Base-by-base conservation (phyloP, 2,888 invertebrate genomes). In the Pemphredon lugubris region DNA sequence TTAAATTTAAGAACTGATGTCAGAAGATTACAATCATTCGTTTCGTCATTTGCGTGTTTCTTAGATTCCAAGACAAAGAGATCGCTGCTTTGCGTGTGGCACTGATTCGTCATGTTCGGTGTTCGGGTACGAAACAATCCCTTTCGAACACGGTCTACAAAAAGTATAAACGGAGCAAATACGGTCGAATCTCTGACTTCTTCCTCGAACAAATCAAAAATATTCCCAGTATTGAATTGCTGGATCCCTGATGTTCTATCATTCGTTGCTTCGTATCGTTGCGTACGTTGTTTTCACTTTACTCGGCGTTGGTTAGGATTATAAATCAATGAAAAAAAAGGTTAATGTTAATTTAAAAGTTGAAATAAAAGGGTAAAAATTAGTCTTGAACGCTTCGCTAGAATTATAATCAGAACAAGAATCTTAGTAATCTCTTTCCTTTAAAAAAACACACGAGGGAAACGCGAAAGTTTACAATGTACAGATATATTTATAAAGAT, bases 131-230 rank as follows among this genome's bases (percentile, higher is more conserved):
- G 0, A 51, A 48, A 5, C 20, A 66, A 1, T 48, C 44, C 0
- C 54, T 63, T 7, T 80, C 63, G 6, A 47, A 78, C 0, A 39
- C 66, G 4, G 74, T 87, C 1, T 82, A 81, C 39, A 84, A 81
- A 20, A 87, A 87, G 42, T 87, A 86, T 26, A 57, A 39, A 7
- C 78, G 73, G 7, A 77, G 69, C 32, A 79, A 72, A 50, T 76
- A 79, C 32, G 81, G 84, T 9, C 58, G 47, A 2, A 47, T 86
- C 13, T 77, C 86, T 0, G 40, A 59, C 5, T 34, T 63, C 13
- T 32, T 86, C 1, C 9, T 72, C 1, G 20, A 69, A 0, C 77
- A 54, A n/a, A 47, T 61, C 4, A n/a, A n/a, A 18, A 60, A 16
- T 2, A 3, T 34, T 7, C n/a, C 20, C 1, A 0, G 2, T 2